Evolutionary conservation across 1,140 invertebrate species (phyloP).

Genomic region (Oreohelix idahoensis): DNA sequence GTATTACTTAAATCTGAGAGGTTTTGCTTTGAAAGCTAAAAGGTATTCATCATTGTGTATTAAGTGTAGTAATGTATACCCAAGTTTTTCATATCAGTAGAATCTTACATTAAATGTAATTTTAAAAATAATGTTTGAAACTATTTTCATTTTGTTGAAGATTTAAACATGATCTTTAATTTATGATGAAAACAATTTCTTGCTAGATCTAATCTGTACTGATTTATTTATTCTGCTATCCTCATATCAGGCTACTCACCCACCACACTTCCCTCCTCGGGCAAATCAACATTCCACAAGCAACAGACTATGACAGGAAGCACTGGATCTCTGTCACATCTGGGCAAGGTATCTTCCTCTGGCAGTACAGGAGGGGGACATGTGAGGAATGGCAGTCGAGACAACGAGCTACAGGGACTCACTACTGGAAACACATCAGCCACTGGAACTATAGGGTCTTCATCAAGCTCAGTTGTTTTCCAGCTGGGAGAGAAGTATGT

Average conservation of each 20-base stretch:
- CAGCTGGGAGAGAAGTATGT: constrained; percentile 32
- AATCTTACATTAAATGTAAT: no score
- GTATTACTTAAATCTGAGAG: no score
- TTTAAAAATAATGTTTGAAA: no score
- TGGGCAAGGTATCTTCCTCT: constrained; percentile 11
- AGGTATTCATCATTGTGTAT: no score
- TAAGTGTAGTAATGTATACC: no score
- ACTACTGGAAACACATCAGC: not conserved
- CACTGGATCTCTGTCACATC: constrained; percentile 32
- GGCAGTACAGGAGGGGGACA: not conserved
- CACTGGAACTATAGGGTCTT: not conserved
- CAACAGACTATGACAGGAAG: constrained; percentile 28
- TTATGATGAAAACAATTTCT: no score
- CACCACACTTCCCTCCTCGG: not conserved
- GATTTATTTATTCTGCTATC: not conserved
- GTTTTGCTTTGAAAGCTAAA: no score
- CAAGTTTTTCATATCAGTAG: no score
- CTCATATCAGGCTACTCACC: not conserved
- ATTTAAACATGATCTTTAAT: no score
- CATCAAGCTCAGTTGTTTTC: constrained; percentile 13
- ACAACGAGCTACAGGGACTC: constrained; percentile 9
- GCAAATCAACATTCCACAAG: constrained; percentile 29
- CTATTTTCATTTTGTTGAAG: no score
- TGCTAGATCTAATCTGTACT: no score
- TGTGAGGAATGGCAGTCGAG: constrained; percentile 6